Percentiles rank a stretch among this genome's conserved stretches.
phyloP scores from a whole-genome alignment of 2,113 vertebrate species.

The Ancistrus triradiatus region DNA sequence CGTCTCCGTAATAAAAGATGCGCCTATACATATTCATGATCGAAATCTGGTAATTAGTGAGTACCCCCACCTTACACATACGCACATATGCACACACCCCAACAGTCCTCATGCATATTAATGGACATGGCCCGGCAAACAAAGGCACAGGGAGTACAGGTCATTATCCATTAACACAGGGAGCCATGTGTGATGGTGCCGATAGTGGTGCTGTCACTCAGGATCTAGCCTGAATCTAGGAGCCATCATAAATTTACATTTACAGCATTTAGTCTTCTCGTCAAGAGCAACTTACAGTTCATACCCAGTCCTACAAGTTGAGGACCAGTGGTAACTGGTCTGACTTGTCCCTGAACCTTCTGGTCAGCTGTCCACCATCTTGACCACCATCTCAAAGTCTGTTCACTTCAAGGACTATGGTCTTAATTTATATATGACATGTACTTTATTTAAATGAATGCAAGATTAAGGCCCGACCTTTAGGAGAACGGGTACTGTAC shows the following conservation, averaged over 20 bases:
- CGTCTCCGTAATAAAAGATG: conserved; percentile 74
- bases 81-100: conserved; percentile 36
- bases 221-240: too few species aligned
- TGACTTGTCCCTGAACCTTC: too few species aligned
- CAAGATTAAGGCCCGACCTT: not conserved
- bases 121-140: conserved; percentile 69
- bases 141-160: conserved; percentile 69
- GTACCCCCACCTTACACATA: conserved; percentile 49
- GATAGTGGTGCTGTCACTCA: conserved; percentile 65
- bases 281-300: too few species aligned
- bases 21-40: conserved; percentile 80
- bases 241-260: too few species aligned
- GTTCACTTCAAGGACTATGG: too few species aligned
- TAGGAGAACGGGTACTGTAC: conserved; percentile 28
- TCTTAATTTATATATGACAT: too few species aligned
- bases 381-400: too few species aligned
- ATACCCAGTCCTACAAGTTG: too few species aligned
- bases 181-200: conserved; percentile 68
- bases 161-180: conserved; percentile 75
- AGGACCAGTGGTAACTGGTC: too few species aligned
- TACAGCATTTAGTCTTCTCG: too few species aligned
- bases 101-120: conserved; percentile 71
- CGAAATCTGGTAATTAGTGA: conserved; percentile 78
- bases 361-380: too few species aligned
- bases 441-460: too few species aligned